These are phyloP conservation scores for Scaptodrosophila lebanonensis DNA, from an alignment of 1,140 invertebrate species.

Conservation along the genomic window DNA sequence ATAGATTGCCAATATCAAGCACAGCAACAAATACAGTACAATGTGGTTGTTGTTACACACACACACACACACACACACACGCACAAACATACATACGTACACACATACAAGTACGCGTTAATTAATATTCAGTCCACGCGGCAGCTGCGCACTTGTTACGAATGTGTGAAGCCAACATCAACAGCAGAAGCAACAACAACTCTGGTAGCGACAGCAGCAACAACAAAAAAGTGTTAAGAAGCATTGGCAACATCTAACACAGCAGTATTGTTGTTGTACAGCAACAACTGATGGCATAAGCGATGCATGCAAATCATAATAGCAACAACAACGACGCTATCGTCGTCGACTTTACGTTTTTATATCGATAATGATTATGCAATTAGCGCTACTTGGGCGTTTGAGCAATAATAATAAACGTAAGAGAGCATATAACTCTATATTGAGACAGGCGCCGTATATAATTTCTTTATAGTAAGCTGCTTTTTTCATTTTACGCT, in stretches of 20 bases:
- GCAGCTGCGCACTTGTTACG: not conserved
- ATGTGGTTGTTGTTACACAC: too few relatives aligned
- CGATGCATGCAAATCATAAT: not conserved
- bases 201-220: not conserved
- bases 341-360: too few relatives aligned
- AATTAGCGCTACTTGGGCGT: slow-evolving; percentile 1
- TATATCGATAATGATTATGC: slow-evolving; percentile 1
- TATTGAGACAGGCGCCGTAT: too few relatives aligned
- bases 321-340: too few relatives aligned
- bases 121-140: not conserved
- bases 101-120: not conserved
- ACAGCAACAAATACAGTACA: too few relatives aligned
- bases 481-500: not conserved
- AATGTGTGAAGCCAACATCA: not conserved
- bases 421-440: too few relatives aligned
- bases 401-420: not conserved
- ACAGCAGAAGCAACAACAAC: too few relatives aligned
- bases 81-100: too few relatives aligned
- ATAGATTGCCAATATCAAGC: too few relatives aligned
- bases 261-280: too few relatives aligned
- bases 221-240: slow-evolving; percentile 4
- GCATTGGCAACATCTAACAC: not conserved
- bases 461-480: too few relatives aligned
- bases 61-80: too few relatives aligned
- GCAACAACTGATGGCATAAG: not conserved